These are phyloP conservation scores for Hirundo rustica DNA, from an alignment of 2,797 vertebrate genomes.

Conservation along the genomic window DNA sequence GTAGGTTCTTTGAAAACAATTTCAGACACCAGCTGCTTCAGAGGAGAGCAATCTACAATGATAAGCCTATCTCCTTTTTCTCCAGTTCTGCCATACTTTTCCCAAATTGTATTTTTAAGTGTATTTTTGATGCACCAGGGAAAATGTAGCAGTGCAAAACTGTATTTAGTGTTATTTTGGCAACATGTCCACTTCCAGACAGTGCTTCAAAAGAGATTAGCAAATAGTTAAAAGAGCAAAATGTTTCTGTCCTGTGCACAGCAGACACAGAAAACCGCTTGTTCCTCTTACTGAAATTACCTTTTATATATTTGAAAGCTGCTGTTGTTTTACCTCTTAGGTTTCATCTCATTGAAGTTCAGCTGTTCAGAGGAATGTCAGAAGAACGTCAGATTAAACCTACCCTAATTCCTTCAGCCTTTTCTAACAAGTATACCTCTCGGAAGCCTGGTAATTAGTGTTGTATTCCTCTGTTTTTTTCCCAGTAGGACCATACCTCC, in stretches of 20 bases:
- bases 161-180: neutral
- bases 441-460: neutral
- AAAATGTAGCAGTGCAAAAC: neutral
- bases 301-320: neutral
- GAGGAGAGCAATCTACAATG: neutral
- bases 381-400: neutral
- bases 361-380: neutral
- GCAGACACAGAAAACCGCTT: neutral
- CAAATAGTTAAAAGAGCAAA: neutral
- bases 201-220: neutral
- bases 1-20: conserved; percentile 29
- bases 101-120: neutral
- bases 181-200: neutral
- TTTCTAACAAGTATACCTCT: neutral
- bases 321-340: neutral
- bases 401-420: neutral
- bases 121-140: neutral
- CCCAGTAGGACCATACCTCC: neutral
- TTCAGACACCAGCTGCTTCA: conserved; percentile 36
- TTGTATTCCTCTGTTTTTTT: neutral
- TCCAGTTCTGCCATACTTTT: neutral
- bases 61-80: neutral
- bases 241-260: neutral
- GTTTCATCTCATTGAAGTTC: neutral
- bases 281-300: neutral